Conservation (phyloP, 2,113 vertebrate species). For the Odocoileus virginianus region DNA sequence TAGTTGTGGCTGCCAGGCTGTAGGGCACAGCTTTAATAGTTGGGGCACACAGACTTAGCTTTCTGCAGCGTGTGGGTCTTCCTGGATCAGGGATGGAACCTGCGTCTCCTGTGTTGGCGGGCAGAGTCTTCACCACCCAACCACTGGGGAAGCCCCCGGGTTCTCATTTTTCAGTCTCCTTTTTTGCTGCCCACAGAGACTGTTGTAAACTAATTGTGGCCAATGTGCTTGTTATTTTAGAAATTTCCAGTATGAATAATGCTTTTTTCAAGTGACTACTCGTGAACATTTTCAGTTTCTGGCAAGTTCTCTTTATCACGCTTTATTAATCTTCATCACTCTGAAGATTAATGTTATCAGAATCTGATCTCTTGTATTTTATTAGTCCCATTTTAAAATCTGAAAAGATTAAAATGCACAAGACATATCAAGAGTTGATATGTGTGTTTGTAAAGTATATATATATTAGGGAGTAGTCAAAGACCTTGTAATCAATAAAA, state of each 20-base stretch:
- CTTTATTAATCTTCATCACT: neutral
- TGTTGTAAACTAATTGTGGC: conserved; percentile 1
- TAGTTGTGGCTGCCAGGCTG: neutral
- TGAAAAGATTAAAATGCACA: neutral
- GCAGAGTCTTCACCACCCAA: neutral
- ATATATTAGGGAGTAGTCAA: neutral
- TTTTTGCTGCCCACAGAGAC: neutral
- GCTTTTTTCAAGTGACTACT: neutral
- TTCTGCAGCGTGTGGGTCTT: neutral
- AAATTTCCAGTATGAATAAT: neutral
- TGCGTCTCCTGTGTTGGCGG: neutral
- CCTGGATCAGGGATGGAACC: neutral
- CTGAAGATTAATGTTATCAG: neutral
- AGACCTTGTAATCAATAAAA: neutral
- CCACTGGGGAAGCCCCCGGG: neutral
- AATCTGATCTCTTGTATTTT: neutral
- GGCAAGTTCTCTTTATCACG: neutral
- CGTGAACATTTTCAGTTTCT: neutral
- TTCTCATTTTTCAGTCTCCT: neutral
- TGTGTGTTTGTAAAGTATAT: neutral
- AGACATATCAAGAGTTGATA: neutral
- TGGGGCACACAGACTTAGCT: neutral
- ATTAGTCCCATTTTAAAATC: neutral
- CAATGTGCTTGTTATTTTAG: neutral
- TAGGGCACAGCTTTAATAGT: neutral